Conservation (phyloP, 2,888 invertebrate genomes). For the Pseudococcus longispinus region DNA sequence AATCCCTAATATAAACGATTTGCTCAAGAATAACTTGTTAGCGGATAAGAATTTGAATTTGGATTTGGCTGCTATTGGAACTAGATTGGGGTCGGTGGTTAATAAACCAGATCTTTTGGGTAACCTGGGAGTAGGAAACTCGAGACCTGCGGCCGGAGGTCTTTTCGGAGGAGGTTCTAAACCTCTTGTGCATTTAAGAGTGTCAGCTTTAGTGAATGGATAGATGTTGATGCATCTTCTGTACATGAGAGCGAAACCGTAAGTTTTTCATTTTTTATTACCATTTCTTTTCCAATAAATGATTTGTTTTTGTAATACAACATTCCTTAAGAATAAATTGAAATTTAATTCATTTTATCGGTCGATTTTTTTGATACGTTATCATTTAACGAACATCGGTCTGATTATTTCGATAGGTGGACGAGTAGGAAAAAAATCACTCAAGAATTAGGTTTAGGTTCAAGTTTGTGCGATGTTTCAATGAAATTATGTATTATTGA, state of each 20-base stretch:
- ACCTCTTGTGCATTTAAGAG: neutral
- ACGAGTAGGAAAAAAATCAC: neutral
- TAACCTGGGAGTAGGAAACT: neutral
- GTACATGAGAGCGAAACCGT: neutral
- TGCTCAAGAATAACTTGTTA: neutral
- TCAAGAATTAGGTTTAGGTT: no score
- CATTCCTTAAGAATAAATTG: neutral
- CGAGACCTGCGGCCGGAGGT: neutral
- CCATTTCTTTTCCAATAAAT: neutral
- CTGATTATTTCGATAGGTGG: neutral
- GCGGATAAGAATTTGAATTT: neutral
- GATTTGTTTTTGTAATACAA: neutral
- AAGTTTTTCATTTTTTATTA: neutral
- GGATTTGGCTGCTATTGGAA: neutral
- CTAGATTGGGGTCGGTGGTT: neutral
- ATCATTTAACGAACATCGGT: neutral
- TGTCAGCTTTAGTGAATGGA: neutral
- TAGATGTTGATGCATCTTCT: neutral
- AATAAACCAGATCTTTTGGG: neutral
- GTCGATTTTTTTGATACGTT: neutral
- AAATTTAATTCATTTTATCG: neutral
- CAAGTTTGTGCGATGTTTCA: no score
- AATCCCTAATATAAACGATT: slow-evolving; percentile 49
- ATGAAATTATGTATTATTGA: no score
- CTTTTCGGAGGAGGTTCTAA: neutral